Evolutionary conservation across 2,888 invertebrate genomes (phyloP), one percentile per base, ranked within the genome.

Genomic region (Tinea semifulvella): DNA sequence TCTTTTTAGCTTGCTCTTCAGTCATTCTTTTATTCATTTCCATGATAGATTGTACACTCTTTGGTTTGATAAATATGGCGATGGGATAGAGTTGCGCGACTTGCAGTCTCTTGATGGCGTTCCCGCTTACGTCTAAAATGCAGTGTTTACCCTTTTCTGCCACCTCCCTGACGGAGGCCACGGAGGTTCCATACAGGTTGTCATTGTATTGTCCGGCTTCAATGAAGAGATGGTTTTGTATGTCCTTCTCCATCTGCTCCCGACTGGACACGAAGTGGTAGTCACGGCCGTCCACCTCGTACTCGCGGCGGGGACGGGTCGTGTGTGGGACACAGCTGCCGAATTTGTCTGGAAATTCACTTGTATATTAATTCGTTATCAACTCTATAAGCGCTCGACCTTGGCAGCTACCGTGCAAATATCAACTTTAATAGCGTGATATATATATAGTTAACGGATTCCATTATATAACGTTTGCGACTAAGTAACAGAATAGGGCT

Each of bases 191-290:
- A 76, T 99, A 99, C 57, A 99, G 85, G 82, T 99, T 99, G 66
- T 98, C 98, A 84, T 99, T 99, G 83, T 98, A 99, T 81, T 99
- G 98, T 47, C 99, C 99, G 47, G 99, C 99, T 82, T 99, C 99
- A 54, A 99, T 99, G 81, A 99, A 99, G 67, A 98, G 81, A 71
- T 99, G 98, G 83, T 97, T 97, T 80, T 98, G 95, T 61, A 96
- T 96, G 67, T 96, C 96, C 55, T 89, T 87, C 73, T 98, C 97
- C 98, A 98, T 98, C 81, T 97, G 95, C 68, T 97, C 97, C 56
- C 97, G 87, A 36, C 95, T 94, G 49, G 92, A 87, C 46, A 99
- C 98, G 77, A 99, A 99, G 82, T 99, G 98, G 80, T 99, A 99
- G 81, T 99, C 99, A 53, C 98, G 88, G 0, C 92, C 98, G 75